Evolutionary conservation across 1,140 invertebrate genomes (phyloP).

Genomic region (Drosophila triauraria): DNA sequence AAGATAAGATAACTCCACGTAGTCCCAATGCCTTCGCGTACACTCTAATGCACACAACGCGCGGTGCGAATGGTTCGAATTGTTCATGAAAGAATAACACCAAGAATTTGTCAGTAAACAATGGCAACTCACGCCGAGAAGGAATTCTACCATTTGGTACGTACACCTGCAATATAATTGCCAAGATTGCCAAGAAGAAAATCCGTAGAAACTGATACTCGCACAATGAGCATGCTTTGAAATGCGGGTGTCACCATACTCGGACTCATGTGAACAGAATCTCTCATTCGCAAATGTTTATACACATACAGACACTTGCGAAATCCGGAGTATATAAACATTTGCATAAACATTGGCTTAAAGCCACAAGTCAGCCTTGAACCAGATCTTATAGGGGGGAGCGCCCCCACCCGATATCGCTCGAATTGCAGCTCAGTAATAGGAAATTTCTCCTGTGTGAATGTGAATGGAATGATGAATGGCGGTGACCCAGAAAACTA

Average conservation of each 20-base stretch:
- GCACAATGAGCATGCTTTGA: conserved; percentile 10
- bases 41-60: conserved; percentile 31
- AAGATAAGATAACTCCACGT: conserved; percentile 39
- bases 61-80: conserved; percentile 34
- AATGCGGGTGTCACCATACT: conserved; percentile 7
- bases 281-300: conserved; percentile 4
- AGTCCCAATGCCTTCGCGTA: conserved; percentile 29
- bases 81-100: conserved; percentile 31
- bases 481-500: conserved; percentile 32
- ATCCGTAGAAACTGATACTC: not conserved
- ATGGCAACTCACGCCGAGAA: conserved; percentile 57
- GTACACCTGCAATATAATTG: conserved; percentile 6
- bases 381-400: conserved; percentile 6
- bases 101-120: conserved; percentile 34
- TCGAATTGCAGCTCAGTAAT: conserved; percentile 13
- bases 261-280: not conserved
- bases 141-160: conserved; percentile 52
- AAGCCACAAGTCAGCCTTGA: conserved; percentile 26
- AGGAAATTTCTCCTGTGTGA: conserved; percentile 25
- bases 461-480: conserved; percentile 9
- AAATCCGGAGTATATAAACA: conserved; percentile 2
- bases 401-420: not conserved
- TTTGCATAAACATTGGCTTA: conserved; percentile 22
- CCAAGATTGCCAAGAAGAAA: not conserved
- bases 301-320: conserved; percentile 4